Conservation (phyloP, 2,113 vertebrate genomes). For the Hippocampus comes region DNA sequence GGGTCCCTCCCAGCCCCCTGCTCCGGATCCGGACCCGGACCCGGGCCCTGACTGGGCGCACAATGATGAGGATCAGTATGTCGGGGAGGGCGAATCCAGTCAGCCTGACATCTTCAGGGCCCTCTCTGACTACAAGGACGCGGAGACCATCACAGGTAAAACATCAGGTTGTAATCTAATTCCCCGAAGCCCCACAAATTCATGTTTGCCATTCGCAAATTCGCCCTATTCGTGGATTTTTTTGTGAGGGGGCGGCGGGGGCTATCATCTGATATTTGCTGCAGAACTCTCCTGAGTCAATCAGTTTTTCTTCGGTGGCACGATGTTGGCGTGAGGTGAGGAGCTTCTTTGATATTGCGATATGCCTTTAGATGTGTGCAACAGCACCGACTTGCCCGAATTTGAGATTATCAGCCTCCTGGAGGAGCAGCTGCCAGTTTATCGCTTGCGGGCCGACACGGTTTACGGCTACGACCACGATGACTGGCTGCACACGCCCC, state of each 20-base stretch:
- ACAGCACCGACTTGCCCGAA: constrained; percentile 95
- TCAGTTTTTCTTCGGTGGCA: too few relatives aligned
- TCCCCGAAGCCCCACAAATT: too few relatives aligned
- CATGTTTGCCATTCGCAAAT: background rate
- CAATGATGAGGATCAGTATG: constrained; percentile 71
- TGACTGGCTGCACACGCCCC: constrained; percentile 97
- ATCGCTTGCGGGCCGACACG: constrained; percentile 90
- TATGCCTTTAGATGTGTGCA: constrained; percentile 87
- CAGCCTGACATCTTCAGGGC: constrained; percentile 24
- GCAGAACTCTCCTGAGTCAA: too few relatives aligned
- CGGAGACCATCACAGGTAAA: constrained; percentile 74
- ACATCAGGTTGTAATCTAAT: background rate
- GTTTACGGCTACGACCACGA: constrained; percentile 95
- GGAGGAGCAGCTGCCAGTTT: constrained; percentile 96
- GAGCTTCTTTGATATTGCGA: background rate
- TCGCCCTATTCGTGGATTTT: too few relatives aligned
- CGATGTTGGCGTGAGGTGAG: background rate
- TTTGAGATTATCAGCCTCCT: constrained; percentile 99
- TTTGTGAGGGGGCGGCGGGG: too few relatives aligned
- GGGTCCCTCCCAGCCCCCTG: constrained; percentile 45
- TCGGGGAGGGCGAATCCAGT: constrained; percentile 55
- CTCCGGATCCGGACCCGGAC: constrained; percentile 52
- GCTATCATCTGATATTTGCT: too few relatives aligned
- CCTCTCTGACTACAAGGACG: constrained; percentile 65
- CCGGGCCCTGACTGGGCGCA: constrained; percentile 40